These are phyloP conservation scores for Coremacera marginata DNA, from an alignment of 2,888 invertebrate species.

Conservation along the genomic window DNA sequence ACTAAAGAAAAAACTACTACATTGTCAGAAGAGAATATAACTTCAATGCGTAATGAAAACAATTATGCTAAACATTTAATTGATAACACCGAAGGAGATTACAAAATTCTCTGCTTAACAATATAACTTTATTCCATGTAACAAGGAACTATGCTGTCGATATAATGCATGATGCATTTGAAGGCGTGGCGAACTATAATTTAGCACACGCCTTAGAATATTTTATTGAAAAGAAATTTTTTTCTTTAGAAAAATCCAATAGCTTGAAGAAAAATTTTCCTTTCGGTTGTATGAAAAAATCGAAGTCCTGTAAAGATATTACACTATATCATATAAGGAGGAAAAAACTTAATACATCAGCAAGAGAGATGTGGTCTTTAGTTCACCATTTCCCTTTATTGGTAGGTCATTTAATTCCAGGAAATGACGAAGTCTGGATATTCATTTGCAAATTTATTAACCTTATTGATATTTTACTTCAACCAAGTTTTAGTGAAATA, in stretches of 20 bases:
- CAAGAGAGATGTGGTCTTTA: conserved; percentile 34
- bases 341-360: conserved; percentile 35
- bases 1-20: conserved; percentile 12
- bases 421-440: conserved; percentile 34
- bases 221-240: conserved; percentile 12
- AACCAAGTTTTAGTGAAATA: neutral
- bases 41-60: conserved; percentile 21
- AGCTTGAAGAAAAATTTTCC: conserved; percentile 25
- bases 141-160: conserved; percentile 22
- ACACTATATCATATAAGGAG: conserved; percentile 32
- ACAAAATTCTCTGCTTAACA: conserved; percentile 19
- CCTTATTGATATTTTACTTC: conserved; percentile 26
- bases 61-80: conserved; percentile 21
- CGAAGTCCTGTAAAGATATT: conserved; percentile 22
- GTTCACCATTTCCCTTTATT: conserved; percentile 31
- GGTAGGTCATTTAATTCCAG: conserved; percentile 22
- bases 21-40: conserved; percentile 23
- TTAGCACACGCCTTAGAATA: conserved; percentile 15
- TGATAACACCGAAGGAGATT: conserved; percentile 19
- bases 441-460: conserved; percentile 17
- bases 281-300: conserved; percentile 24
- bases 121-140: conserved; percentile 36
- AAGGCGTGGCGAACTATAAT: conserved; percentile 27
- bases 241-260: conserved; percentile 19
- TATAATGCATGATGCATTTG: conserved; percentile 29